Base-by-base conservation (phyloP, 1,140 invertebrate species). In the Radopholus similis region DNA sequence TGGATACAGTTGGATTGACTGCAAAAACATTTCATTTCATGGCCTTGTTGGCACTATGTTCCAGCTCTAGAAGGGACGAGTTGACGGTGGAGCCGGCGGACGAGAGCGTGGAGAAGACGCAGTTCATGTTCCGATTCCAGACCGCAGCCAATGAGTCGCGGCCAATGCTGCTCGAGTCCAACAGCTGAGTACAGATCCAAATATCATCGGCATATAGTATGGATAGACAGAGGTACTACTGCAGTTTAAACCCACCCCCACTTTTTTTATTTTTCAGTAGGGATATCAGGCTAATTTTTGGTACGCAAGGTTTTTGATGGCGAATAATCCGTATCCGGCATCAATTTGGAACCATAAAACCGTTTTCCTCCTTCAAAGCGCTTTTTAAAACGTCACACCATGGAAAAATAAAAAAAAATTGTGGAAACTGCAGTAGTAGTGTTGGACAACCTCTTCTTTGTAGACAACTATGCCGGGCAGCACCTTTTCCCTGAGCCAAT, bases 391-490 rank as follows among this genome's bases (percentile, higher is more conserved):
- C n/a, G n/a, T n/a, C n/a, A n/a, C n/a, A n/a, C n/a, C n/a, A n/a
- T n/a, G n/a, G n/a, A n/a, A n/a, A n/a, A n/a, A n/a, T n/a, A n/a
- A n/a, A n/a, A n/a, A n/a, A n/a, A n/a, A n/a, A n/a, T n/a, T n/a
- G n/a, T n/a, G n/a, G n/a, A 18, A 64, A 64, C 47, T 4, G 8
- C 18, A 65, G 0, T 1, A n/a, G 15, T 30, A 66, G 0, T 35
- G 4, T 26, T 0, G 1, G 6, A 2, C 6, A 49, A 67, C 65
- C 65, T 67, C 51, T 28, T 67, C 65, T 13, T 21, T 23, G 35
- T 67, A 67, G 28, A 67, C 64, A 18, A 67, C 47, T 1, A 58
- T 67, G 35, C 65, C 65, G 49, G 58, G 58, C 18, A 67, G 23
- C 34, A 67, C 42, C 11, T 60, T 49, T 30, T n/a, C 23, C 3